These are phyloP conservation scores for Isurus oxyrinchus DNA, from an alignment of 2,113 vertebrate species.

Conservation along the genomic window DNA sequence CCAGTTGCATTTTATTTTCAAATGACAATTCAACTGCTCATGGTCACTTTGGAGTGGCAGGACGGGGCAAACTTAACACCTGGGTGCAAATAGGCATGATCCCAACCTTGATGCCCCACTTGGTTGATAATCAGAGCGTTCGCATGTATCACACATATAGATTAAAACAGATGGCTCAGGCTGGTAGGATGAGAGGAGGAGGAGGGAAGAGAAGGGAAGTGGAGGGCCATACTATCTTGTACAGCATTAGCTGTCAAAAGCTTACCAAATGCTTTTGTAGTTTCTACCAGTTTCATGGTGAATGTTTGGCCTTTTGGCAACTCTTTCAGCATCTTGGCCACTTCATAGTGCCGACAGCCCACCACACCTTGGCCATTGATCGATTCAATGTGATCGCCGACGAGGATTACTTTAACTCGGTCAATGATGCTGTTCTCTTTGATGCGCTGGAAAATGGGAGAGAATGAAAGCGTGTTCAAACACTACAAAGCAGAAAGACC, in stretches of 20 bases:
- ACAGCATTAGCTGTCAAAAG: background rate
- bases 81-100: background rate
- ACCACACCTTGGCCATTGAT: constrained; percentile 80
- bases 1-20: background rate
- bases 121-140: background rate
- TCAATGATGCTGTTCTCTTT: constrained; percentile 81
- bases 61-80: background rate
- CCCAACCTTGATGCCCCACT: background rate
- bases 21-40: background rate
- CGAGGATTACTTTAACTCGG: constrained; percentile 69
- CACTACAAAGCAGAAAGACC: background rate
- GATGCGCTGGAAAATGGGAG: constrained; percentile 64
- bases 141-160: background rate
- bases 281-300: constrained; percentile 79
- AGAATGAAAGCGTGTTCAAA: background rate
- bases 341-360: constrained; percentile 77
- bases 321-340: constrained; percentile 87
- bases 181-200: background rate
- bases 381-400: constrained; percentile 85
- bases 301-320: constrained; percentile 70
- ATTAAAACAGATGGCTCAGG: background rate
- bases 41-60: background rate
- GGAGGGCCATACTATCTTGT: background rate
- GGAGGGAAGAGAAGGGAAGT: background rate
- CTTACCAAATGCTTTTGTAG: constrained; percentile 95